Base-by-base conservation (phyloP, 1,140 invertebrate genomes). In the Cherax quadricarinatus region DNA sequence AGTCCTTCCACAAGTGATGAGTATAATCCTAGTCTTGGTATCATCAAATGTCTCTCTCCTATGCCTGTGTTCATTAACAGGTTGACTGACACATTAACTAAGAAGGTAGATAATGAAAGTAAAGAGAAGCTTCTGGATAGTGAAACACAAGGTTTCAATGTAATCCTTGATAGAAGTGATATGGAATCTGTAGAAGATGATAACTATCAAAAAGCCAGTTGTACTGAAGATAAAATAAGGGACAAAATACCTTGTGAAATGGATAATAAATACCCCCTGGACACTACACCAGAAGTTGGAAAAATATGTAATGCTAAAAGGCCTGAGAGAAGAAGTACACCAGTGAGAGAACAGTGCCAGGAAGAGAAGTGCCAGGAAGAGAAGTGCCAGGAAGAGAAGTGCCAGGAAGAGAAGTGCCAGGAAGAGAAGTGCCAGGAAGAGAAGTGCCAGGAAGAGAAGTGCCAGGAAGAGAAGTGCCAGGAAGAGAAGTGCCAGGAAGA, bases 81-180 rank as follows among this genome's bases (percentile, higher is more conserved):
- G 21, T 14, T 75, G 70, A 30, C 51, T 18, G 18, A 30, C 10
- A 10, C 70, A 10, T 5, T 24, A 57, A 7, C 18, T 7, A 16
- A 4, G n/a, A 75, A 57, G 18, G 57, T 12, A 75, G 85, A 53
- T 73, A 57, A 75, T 57, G 49, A 48, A 12, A 24, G 6, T 57
- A 79, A 87, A 10, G 66, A 24, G 14, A 49, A 14, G n/a, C 51
- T 62, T 49, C 73, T 53, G 41, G 49, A 57, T 49, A 53, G 12
- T 78, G 85, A 53, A 1, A 87, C 85, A 53, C 85, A 87, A 66
- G 48, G 70, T 10, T 87, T 87, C 73, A 87, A 48, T 78, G 48
- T 79, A 87, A 78, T 3, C 49, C 2, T 60, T 24, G 51, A 5
- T 75, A 16, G 16, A 53, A 60, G 3, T 18, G 24, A 73, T 21